Percentiles rank a stretch among this genome's conserved stretches.
These are phyloP conservation scores for Drosophila sordidula DNA, from an alignment of 2,888 invertebrate species.

Conservation along the genomic window DNA sequence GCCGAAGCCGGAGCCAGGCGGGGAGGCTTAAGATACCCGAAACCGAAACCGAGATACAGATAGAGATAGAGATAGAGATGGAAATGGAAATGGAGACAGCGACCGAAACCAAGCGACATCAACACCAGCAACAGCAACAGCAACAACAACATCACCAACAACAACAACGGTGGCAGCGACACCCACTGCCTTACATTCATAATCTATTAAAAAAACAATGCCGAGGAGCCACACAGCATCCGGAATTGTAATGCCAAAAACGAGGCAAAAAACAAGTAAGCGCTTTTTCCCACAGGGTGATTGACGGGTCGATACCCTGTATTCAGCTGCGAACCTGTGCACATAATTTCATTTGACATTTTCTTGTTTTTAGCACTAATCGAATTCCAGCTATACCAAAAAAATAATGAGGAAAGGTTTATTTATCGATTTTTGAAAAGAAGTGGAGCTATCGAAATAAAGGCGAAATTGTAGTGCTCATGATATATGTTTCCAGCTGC, in stretches of 20 bases:
- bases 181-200: constrained; percentile 77
- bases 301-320: constrained; percentile 19
- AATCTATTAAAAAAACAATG: constrained; percentile 65
- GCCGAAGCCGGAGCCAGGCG: constrained; percentile 15
- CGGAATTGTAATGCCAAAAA: constrained; percentile 71
- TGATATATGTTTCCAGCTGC: no score
- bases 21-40: background rate
- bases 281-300: background rate
- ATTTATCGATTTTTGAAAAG: no score
- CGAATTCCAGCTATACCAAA: no score
- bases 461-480: no score
- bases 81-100: constrained; percentile 2
- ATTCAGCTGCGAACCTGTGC: no score
- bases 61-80: background rate
- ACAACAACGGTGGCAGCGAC: constrained; percentile 29
- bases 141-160: constrained; percentile 33
- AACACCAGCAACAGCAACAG: constrained; percentile 39
- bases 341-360: no score
- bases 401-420: no score
- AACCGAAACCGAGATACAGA: constrained; percentile 8
- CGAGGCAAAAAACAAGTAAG: constrained; percentile 9
- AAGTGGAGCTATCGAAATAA: no score
- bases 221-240: constrained; percentile 60
- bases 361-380: no score
- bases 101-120: constrained; percentile 28